Percentiles rank a stretch among this genome's conserved stretches.
Evolutionary conservation across 2,113 vertebrate genomes (phyloP).

Genomic region (Cynoglossus semilaevis): DNA sequence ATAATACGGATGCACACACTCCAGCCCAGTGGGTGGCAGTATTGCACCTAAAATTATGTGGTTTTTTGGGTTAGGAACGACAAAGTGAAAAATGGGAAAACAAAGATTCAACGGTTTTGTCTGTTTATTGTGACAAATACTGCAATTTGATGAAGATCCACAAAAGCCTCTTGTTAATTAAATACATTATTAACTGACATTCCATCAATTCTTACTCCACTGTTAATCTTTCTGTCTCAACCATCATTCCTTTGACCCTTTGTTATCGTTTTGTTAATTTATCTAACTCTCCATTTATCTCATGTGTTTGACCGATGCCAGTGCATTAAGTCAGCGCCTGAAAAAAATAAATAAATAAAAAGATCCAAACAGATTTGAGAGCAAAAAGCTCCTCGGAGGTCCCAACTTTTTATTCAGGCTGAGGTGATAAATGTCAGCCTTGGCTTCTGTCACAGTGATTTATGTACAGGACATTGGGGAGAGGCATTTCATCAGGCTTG

Average conservation of each 20-base stretch:
- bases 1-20: too few species aligned
- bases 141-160: too few species aligned
- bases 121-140: neutral
- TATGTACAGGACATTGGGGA: constrained; percentile 28
- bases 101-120: neutral
- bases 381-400: constrained; percentile 38
- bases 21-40: too few species aligned
- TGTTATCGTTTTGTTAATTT: constrained; percentile 4
- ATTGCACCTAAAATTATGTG: too few species aligned
- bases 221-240: constrained; percentile 11
- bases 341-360: constrained; percentile 22
- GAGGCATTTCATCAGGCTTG: constrained; percentile 22
- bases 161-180: too few species aligned
- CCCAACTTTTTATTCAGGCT: constrained; percentile 31
- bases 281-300: neutral
- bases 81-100: neutral
- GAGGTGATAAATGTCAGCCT: constrained; percentile 57
- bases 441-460: constrained; percentile 43
- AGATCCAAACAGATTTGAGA: constrained; percentile 52
- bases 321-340: constrained; percentile 51
- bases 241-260: constrained; percentile 3
- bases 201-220: neutral
- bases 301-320: constrained; percentile 6
- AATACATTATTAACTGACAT: too few species aligned
- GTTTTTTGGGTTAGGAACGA: too few species aligned